These are phyloP conservation scores for Aricia agestis DNA, from an alignment of 1,140 invertebrate genomes.

Conservation along the genomic window DNA sequence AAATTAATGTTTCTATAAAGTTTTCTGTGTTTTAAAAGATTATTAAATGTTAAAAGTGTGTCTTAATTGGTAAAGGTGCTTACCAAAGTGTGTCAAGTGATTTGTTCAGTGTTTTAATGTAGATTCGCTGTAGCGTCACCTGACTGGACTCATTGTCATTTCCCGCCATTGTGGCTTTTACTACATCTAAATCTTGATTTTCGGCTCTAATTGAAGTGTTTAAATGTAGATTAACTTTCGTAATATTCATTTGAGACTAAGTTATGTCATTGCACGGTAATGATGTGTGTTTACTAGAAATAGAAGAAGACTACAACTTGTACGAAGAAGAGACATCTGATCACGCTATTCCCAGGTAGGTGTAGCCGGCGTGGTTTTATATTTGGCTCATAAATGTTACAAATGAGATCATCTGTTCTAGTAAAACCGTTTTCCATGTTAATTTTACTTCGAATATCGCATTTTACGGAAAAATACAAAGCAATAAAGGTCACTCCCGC, in stretches of 20 bases:
- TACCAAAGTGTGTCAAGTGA: conserved; percentile 30
- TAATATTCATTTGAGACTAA: conserved; percentile 41
- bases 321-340: conserved; percentile 73
- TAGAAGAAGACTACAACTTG: conserved; percentile 74
- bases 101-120: conserved; percentile 35
- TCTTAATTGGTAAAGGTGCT: conserved; percentile 27
- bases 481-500: conserved; percentile 58
- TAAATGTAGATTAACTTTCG: conserved; percentile 49
- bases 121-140: conserved; percentile 70
- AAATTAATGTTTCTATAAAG: conserved; percentile 64
- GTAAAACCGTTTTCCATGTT: conserved; percentile 19
- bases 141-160: conserved; percentile 75
- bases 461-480: conserved; percentile 22
- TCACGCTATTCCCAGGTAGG: conserved; percentile 73
- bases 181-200: conserved; percentile 48
- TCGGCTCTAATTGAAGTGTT: conserved; percentile 39
- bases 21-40: conserved; percentile 38
- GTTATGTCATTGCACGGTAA: conserved; percentile 75
- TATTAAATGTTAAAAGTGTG: conserved; percentile 30
- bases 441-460: neutral
- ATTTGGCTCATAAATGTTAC: conserved; percentile 27
- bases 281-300: conserved; percentile 73
- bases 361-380: conserved; percentile 64
- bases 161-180: conserved; percentile 75
- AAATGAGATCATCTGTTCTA: conserved; percentile 16